Conservation (phyloP, 1,140 invertebrate genomes). For the Proctacanthus coquilletti region DNA sequence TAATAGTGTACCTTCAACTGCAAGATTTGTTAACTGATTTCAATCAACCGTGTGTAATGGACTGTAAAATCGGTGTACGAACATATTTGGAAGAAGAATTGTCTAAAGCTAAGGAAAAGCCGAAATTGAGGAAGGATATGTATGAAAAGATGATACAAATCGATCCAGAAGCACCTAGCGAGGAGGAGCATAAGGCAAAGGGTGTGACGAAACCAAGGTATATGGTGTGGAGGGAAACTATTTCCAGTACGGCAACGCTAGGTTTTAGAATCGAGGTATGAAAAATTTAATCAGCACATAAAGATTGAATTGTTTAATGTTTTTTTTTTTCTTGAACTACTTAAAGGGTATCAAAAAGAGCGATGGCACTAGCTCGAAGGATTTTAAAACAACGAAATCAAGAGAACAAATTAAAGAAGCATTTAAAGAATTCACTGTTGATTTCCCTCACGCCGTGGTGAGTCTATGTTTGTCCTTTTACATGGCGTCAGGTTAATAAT, state of each 20-base stretch:
- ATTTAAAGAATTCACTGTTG: constrained; percentile 67
- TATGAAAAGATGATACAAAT: constrained; percentile 98
- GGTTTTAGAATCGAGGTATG: constrained; percentile 82
- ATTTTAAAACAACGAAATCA: constrained; percentile 91
- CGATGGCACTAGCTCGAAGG: constrained; percentile 78
- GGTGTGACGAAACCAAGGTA: constrained; percentile 91
- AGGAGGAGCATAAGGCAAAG: constrained; percentile 74
- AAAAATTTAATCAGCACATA: neutral
- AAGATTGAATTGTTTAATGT: neutral
- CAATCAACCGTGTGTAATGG: constrained; percentile 85
- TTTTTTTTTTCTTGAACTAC: neutral
- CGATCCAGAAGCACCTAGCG: constrained; percentile 74
- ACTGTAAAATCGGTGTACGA: constrained; percentile 88
- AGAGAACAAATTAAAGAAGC: constrained; percentile 65
- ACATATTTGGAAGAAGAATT: constrained; percentile 92
- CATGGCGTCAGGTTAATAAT: neutral
- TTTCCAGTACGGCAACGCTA: constrained; percentile 85
- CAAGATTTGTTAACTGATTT: constrained; percentile 87
- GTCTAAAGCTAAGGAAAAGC: constrained; percentile 86
- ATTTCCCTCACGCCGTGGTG: constrained; percentile 62
- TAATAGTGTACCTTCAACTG: constrained; percentile 60
- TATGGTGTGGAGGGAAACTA: constrained; percentile 96
- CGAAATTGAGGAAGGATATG: constrained; percentile 89
- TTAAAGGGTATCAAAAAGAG: constrained; percentile 65
- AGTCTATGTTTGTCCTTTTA: constrained; percentile 24